Evolutionary conservation across 1,140 invertebrate species (phyloP).

Genomic region (Glossosoma conforme): DNA sequence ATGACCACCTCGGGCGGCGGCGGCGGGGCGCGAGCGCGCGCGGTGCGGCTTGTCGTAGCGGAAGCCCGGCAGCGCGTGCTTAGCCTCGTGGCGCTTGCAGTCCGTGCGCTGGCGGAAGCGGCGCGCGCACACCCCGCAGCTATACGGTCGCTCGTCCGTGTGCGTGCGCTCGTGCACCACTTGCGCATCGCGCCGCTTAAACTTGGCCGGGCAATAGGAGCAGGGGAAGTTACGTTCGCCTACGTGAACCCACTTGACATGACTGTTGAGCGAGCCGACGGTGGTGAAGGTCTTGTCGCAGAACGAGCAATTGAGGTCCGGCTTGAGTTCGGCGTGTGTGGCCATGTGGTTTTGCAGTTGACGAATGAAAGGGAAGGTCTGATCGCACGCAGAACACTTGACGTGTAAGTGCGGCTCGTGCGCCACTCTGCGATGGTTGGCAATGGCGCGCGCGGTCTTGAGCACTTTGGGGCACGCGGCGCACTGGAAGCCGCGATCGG

Average conservation of each 20-base stretch:
- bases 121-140: slow-evolving; percentile 8
- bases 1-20: background rate
- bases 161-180: slow-evolving; percentile 17
- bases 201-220: slow-evolving; percentile 14
- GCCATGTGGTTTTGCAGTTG: slow-evolving; percentile 15
- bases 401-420: slow-evolving; percentile 14
- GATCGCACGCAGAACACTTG: slow-evolving; percentile 5
- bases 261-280: slow-evolving; percentile 15
- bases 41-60: slow-evolving; percentile 13
- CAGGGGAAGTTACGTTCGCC: slow-evolving; percentile 13
- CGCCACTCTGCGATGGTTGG: slow-evolving; percentile 4
- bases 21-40: background rate
- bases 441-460: slow-evolving; percentile 5
- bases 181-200: slow-evolving; percentile 14
- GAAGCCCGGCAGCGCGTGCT: slow-evolving; percentile 17
- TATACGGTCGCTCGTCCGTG: slow-evolving; percentile 13
- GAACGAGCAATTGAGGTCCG: slow-evolving; percentile 5
- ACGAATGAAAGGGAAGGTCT: slow-evolving; percentile 11
- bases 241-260: slow-evolving; percentile 18
- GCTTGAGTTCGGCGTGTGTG: slow-evolving; percentile 10
- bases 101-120: slow-evolving; percentile 17
- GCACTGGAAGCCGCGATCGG: slow-evolving; percentile 6
- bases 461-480: slow-evolving; percentile 1
- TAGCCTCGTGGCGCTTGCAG: slow-evolving; percentile 17
- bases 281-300: slow-evolving; percentile 15